phyloP scores from a whole-genome alignment of 2,797 vertebrate genomes.

The Spea hammondii region DNA sequence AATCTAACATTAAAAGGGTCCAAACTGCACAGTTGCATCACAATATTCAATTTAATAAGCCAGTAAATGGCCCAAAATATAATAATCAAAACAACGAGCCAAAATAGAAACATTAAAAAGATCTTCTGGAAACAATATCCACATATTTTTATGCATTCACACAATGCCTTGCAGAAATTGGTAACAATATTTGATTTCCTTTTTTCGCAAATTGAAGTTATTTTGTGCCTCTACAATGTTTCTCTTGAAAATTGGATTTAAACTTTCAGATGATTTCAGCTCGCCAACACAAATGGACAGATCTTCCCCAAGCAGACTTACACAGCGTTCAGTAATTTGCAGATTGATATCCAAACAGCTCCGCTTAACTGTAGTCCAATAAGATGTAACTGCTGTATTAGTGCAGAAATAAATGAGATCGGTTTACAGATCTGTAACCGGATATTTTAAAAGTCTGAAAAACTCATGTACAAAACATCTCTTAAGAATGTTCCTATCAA shows the following conservation, averaged over 20 bases:
- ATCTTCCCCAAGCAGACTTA: background rate
- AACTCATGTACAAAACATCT: slow-evolving; percentile 14
- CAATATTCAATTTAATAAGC: slow-evolving; percentile 4
- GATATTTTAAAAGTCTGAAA: slow-evolving; percentile 22
- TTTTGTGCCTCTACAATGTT: slow-evolving; percentile 24
- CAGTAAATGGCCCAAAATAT: slow-evolving; percentile 25
- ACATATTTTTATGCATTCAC: slow-evolving; percentile 8
- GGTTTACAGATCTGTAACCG: slow-evolving; percentile 31
- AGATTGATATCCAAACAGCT: slow-evolving; percentile 1
- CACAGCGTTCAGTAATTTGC: slow-evolving; percentile 2
- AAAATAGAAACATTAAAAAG: slow-evolving; percentile 27
- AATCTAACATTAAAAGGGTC: slow-evolving; percentile 2
- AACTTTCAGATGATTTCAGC: background rate
- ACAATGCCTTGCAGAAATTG: slow-evolving; percentile 4
- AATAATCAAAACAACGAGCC: slow-evolving; percentile 25
- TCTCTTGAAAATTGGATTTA: slow-evolving; percentile 20
- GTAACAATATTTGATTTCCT: slow-evolving; percentile 32
- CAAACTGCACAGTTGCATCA: background rate
- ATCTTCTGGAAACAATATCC: slow-evolving; percentile 11
- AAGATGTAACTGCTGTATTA: background rate
- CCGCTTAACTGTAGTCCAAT: slow-evolving; percentile 4
- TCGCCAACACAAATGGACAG: background rate
- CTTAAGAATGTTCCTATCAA: slow-evolving; percentile 15
- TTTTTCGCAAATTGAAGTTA: slow-evolving; percentile 4
- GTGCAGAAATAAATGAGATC: slow-evolving; percentile 17